Evolutionary conservation across 2,113 vertebrate genomes (phyloP).

Genomic region (Toxotes chatareus): DNA sequence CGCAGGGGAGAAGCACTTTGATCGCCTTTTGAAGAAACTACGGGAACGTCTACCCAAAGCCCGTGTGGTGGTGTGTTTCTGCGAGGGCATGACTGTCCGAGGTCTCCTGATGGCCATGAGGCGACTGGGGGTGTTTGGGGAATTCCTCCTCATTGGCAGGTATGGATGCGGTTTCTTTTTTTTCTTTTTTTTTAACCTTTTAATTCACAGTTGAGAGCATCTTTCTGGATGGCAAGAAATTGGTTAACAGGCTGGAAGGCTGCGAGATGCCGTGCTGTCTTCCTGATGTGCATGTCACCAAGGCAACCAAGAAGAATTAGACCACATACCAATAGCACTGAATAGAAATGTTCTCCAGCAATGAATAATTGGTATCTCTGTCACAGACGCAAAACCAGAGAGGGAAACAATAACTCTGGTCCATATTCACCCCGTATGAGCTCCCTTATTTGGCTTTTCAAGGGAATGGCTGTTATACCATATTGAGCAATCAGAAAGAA

Average conservation of each 20-base stretch:
- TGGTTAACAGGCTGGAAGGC: conserved; percentile 27
- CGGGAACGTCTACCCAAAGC: conserved; percentile 95
- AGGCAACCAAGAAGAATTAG: conserved; percentile 78
- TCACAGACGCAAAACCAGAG: conserved; percentile 58
- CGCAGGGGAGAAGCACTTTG: conserved; percentile 95
- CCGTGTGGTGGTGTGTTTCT: conserved; percentile 97
- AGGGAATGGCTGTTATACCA: neutral
- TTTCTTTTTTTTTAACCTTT: neutral
- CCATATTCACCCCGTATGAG: neutral
- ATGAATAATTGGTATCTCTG: conserved; percentile 78
- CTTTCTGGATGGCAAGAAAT: conserved; percentile 12
- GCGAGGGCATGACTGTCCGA: conserved; percentile 97
- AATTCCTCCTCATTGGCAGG: conserved; percentile 97
- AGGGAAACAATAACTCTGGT: conserved; percentile 32
- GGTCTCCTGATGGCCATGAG: conserved; percentile 96
- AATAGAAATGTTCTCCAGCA: conserved; percentile 72
- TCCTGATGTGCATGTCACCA: conserved; percentile 75
- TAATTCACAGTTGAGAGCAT: conserved; percentile 24
- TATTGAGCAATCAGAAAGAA: conserved; percentile 4
- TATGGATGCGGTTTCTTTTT: conserved; percentile 68
- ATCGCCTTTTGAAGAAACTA: conserved; percentile 93
- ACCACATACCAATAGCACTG: conserved; percentile 68
- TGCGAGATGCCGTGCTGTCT: conserved; percentile 35
- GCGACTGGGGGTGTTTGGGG: conserved; percentile 91
- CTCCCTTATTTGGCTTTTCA: neutral